Percentiles rank a stretch among this genome's conserved stretches.
These are phyloP conservation scores for Ploceus nigricollis DNA, from an alignment of 2,113 vertebrate genomes.

Conservation along the genomic window DNA sequence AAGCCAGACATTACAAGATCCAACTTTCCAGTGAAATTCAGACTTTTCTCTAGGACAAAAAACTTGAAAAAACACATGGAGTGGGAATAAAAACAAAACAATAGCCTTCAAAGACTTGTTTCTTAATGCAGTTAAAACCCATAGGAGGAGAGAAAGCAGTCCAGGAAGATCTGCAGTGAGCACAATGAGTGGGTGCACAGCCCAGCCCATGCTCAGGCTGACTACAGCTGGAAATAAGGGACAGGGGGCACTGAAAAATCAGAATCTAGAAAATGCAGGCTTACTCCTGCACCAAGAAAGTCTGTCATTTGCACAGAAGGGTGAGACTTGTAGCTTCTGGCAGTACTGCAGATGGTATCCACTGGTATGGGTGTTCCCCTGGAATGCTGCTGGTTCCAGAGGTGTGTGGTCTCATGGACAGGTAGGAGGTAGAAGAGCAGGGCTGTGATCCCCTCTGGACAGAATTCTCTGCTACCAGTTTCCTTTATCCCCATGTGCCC, in stretches of 20 bases:
- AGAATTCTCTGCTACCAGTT: background rate
- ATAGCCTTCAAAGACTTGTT: conserved; percentile 37
- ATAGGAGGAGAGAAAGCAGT: background rate
- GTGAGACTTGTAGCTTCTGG: background rate
- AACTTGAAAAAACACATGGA: conserved; percentile 67
- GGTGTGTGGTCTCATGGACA: background rate
- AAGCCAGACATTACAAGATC: conserved; percentile 65
- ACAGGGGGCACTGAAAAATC: background rate
- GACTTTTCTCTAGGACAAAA: conserved; percentile 64
- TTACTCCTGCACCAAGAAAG: background rate
- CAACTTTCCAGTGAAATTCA: conserved; percentile 74
- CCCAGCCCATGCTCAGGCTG: background rate
- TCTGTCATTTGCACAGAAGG: background rate
- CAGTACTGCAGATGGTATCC: background rate
- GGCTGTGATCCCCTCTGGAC: background rate
- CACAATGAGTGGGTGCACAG: background rate
- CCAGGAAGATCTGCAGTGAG: background rate
- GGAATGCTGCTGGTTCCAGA: background rate
- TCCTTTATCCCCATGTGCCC: background rate
- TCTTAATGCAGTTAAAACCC: conserved; percentile 18
- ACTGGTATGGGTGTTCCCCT: background rate
- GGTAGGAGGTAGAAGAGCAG: background rate
- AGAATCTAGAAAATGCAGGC: background rate
- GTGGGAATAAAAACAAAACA: conserved; percentile 39
- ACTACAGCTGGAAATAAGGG: background rate